phyloP scores from a whole-genome alignment of 1,140 invertebrate species.

The Drosophila nebulosa region DNA sequence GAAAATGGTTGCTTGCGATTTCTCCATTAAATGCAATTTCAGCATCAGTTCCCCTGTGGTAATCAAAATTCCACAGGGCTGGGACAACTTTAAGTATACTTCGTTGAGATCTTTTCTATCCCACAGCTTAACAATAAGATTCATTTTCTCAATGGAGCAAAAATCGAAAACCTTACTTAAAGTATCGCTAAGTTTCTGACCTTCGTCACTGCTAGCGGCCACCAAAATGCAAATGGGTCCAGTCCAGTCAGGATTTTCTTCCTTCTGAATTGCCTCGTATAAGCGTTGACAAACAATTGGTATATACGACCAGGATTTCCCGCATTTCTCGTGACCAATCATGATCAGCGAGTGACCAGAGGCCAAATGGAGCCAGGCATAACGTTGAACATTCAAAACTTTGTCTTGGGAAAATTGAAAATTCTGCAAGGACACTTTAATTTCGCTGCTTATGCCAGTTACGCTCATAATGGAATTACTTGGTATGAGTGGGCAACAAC shows the following conservation, averaged over 20 bases:
- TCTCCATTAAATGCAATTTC: not conserved
- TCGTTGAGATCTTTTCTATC: not conserved
- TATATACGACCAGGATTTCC: conserved; percentile 68
- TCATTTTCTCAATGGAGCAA: not conserved
- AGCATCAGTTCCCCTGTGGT: conserved; percentile 27
- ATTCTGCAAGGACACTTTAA: not conserved
- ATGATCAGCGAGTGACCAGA: conserved; percentile 40
- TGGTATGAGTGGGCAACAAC: not conserved
- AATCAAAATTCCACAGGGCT: conserved; percentile 31
- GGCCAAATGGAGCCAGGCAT: conserved; percentile 53
- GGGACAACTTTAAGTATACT: not conserved
- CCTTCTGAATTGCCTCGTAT: not conserved
- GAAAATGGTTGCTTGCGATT: conserved; percentile 9
- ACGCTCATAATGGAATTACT: not conserved
- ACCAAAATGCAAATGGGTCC: conserved; percentile 58
- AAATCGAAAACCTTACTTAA: conserved; percentile 13
- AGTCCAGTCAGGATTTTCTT: not conserved
- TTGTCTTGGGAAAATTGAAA: not conserved
- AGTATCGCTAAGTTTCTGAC: conserved; percentile 14
- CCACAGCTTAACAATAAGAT: conserved; percentile 10
- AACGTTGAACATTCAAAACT: conserved; percentile 39
- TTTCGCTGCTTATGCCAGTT: not conserved
- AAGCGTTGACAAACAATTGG: conserved; percentile 46
- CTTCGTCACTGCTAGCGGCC: conserved; percentile 13
- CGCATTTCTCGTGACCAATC: conserved; percentile 32